Conservation (phyloP, 1,140 invertebrate species). For the Drosophila biarmipes region DNA sequence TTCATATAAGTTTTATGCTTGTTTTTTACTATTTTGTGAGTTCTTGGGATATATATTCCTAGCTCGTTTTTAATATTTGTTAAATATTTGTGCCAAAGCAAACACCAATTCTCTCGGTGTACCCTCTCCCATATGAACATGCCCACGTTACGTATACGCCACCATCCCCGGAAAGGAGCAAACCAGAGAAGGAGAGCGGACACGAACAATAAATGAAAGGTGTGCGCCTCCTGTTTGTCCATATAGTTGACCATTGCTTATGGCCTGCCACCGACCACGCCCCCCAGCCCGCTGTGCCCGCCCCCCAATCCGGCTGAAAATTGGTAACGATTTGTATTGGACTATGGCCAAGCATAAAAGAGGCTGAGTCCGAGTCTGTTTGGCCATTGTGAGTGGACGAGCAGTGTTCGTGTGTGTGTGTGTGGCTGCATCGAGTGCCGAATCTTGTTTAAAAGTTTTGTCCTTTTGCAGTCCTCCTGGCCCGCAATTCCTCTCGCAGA, state of each 20-base stretch:
- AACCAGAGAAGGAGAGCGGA: constrained; percentile 9
- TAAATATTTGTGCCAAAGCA: background rate
- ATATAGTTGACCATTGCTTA: constrained; percentile 78
- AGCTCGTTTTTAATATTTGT: background rate
- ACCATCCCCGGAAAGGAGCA: constrained; percentile 19
- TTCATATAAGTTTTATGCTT: too few species aligned
- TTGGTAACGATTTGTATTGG: constrained; percentile 82
- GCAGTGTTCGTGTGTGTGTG: constrained; percentile 6
- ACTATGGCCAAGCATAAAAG: constrained; percentile 62
- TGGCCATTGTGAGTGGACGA: constrained; percentile 25
- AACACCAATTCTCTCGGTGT: background rate
- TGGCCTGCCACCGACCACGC: constrained; percentile 45
- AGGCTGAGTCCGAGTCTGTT: constrained; percentile 41
- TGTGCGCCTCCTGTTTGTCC: constrained; percentile 74
- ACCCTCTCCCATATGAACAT: constrained; percentile 35
- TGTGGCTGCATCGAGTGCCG: constrained; percentile 27
- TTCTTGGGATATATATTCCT: too few species aligned
- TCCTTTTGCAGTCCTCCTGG: constrained; percentile 22
- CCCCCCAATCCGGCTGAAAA: constrained; percentile 64
- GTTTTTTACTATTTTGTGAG: too few species aligned
- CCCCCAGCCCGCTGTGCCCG: background rate
- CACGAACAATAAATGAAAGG: constrained; percentile 77
- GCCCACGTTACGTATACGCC: constrained; percentile 57
- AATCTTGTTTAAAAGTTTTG: constrained; percentile 68
- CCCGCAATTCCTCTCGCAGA: constrained; percentile 1